phyloP scores from a whole-genome alignment of 2,888 invertebrate species.

The Heliconius hortense region DNA sequence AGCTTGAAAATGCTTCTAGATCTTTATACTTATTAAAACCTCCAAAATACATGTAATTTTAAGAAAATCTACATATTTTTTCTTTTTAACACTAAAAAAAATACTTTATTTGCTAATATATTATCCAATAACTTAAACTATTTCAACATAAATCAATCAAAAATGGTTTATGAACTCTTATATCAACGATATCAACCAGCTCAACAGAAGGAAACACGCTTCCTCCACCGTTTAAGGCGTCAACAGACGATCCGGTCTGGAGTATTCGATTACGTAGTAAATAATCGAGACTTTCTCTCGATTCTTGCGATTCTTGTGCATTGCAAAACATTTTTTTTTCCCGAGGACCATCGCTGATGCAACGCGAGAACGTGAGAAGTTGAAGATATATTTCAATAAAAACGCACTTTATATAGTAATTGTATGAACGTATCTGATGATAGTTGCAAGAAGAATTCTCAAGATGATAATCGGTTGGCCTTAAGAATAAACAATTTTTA shows the following conservation, averaged over 20 bases:
- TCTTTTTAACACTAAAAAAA: neutral
- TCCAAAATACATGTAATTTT: too few relatives aligned
- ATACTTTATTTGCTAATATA: neutral
- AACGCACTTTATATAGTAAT: slow-evolving; percentile 25
- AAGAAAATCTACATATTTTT: neutral
- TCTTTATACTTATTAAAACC: too few relatives aligned
- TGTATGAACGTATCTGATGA: slow-evolving; percentile 31
- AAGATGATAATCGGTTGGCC: slow-evolving; percentile 25
- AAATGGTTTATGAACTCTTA: neutral
- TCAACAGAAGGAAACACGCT: slow-evolving; percentile 31
- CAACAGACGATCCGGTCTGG: slow-evolving; percentile 36
- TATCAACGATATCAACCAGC: neutral
- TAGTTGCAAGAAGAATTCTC: slow-evolving; percentile 29
- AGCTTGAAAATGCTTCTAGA: neutral
- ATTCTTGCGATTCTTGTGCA: slow-evolving; percentile 25
- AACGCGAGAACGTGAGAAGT: slow-evolving; percentile 34
- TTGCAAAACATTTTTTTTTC: slow-evolving; percentile 38
- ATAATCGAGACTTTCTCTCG: slow-evolving; percentile 38
- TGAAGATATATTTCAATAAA: slow-evolving; percentile 32
- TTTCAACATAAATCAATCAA: neutral
- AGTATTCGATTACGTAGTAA: slow-evolving; percentile 26
- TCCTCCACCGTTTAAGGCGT: slow-evolving; percentile 37
- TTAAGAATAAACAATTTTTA: slow-evolving; percentile 24
- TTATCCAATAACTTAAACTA: neutral
- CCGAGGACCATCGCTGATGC: slow-evolving; percentile 35